Conservation (phyloP, 2,888 invertebrate genomes). For the Lucinisca nassula region DNA sequence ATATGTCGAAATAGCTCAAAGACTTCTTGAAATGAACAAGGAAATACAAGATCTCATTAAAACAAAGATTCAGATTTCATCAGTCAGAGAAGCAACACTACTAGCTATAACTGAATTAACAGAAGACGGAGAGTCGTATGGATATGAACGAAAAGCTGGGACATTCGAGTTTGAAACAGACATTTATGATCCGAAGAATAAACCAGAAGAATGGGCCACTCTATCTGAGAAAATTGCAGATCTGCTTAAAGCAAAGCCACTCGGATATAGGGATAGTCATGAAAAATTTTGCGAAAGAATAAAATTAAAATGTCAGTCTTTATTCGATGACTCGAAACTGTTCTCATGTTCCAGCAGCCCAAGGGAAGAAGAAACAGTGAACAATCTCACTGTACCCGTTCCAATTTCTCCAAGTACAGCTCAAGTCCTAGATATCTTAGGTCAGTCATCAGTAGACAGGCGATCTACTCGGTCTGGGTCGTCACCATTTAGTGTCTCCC, state of each 20-base stretch:
- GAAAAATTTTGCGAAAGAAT: conserved; percentile 61
- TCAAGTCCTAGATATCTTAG: background rate
- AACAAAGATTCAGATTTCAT: conserved; percentile 80
- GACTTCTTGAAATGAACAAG: conserved; percentile 70
- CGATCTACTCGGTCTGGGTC: background rate
- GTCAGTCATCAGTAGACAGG: background rate
- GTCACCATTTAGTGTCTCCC: background rate
- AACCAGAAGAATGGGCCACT: conserved; percentile 80
- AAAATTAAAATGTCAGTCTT: conserved; percentile 47
- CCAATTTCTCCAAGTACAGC: conserved; percentile 53
- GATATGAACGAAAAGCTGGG: conserved; percentile 66
- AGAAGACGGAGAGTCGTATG: conserved; percentile 61
- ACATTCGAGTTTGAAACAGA: conserved; percentile 67
- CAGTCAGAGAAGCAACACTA: conserved; percentile 82
- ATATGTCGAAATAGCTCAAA: conserved; percentile 76
- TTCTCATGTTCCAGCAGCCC: conserved; percentile 1
- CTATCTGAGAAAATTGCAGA: conserved; percentile 77
- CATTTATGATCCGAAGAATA: conserved; percentile 62
- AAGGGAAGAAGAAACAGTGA: background rate
- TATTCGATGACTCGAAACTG: conserved; percentile 60
- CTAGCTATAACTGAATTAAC: conserved; percentile 69
- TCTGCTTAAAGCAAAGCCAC: conserved; percentile 49
- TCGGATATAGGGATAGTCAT: conserved; percentile 41
- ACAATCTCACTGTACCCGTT: background rate
- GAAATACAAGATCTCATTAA: conserved; percentile 75